Percentiles rank a stretch among this genome's conserved stretches.
Conservation (phyloP, 2,113 vertebrate species). For the Pituophis catenifer region DNA sequence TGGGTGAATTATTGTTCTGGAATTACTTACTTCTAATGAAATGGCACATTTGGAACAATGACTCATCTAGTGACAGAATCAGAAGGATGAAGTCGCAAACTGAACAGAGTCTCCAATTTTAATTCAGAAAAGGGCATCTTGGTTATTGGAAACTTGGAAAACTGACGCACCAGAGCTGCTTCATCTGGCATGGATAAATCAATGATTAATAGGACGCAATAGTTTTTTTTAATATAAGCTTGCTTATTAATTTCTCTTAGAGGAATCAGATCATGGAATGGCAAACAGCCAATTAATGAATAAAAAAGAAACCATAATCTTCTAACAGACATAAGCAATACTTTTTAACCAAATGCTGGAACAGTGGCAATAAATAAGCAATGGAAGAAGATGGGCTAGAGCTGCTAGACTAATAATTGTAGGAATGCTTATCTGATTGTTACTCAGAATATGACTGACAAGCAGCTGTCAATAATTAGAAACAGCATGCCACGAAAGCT, state of each 20-base stretch:
- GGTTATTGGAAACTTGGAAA: not conserved
- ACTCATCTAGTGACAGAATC: not conserved
- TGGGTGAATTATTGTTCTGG: not conserved
- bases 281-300: not conserved
- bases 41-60: not conserved
- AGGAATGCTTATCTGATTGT: no score
- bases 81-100: not conserved
- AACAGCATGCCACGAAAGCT: not conserved
- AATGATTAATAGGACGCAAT: conserved; percentile 2
- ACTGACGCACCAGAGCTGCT: not conserved
- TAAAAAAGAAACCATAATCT: not conserved
- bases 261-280: not conserved
- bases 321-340: not conserved
- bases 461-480: not conserved
- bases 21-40: not conserved
- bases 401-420: not conserved
- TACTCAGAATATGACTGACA: not conserved
- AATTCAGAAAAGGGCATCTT: not conserved
- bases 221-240: conserved; percentile 1
- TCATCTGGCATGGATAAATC: not conserved
- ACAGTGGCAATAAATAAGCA: not conserved
- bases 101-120: not conserved
- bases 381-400: not conserved
- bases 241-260: not conserved
- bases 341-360: not conserved